A percentile compares a stretch with the other conserved stretches of the same genome.
Conservation (phyloP, 2,888 invertebrate species). For the Hyppa rectilinea region DNA sequence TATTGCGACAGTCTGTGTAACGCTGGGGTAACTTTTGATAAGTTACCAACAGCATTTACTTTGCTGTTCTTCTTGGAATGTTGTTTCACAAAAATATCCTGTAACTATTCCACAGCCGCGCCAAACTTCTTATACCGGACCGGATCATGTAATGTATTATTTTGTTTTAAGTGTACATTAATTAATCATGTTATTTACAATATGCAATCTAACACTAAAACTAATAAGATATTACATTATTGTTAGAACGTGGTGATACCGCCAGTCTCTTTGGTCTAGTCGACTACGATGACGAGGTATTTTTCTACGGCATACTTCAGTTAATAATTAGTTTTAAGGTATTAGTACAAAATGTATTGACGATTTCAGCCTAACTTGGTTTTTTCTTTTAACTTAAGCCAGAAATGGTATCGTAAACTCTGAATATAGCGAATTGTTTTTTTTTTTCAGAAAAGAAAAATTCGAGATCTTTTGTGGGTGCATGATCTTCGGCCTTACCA, state of each 20-base stretch:
- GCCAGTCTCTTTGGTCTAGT: too few relatives aligned
- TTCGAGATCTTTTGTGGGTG: not conserved
- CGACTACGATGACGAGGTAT: too few relatives aligned
- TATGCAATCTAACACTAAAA: too few relatives aligned
- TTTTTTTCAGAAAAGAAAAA: not conserved
- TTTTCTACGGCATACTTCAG: too few relatives aligned
- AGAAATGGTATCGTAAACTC: not conserved
- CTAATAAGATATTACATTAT: too few relatives aligned
- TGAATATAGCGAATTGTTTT: not conserved
- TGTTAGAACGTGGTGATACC: too few relatives aligned
- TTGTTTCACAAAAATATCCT: not conserved
- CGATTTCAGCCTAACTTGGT: not conserved
- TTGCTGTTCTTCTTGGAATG: conserved; percentile 17
- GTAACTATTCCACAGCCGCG: not conserved
- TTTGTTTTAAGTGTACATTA: too few relatives aligned
- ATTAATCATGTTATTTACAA: too few relatives aligned
- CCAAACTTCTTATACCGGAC: too few relatives aligned
- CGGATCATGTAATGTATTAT: too few relatives aligned
- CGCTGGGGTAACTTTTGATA: conserved; percentile 23
- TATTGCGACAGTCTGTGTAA: conserved; percentile 18
- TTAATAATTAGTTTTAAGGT: too few relatives aligned
- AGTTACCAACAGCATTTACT: conserved; percentile 7
- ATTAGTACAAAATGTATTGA: too few relatives aligned
- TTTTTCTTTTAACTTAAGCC: not conserved
- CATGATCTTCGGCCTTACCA: not conserved